Evolutionary conservation across 2,888 invertebrate species (phyloP).

Genomic region (Conus canariensis): DNA sequence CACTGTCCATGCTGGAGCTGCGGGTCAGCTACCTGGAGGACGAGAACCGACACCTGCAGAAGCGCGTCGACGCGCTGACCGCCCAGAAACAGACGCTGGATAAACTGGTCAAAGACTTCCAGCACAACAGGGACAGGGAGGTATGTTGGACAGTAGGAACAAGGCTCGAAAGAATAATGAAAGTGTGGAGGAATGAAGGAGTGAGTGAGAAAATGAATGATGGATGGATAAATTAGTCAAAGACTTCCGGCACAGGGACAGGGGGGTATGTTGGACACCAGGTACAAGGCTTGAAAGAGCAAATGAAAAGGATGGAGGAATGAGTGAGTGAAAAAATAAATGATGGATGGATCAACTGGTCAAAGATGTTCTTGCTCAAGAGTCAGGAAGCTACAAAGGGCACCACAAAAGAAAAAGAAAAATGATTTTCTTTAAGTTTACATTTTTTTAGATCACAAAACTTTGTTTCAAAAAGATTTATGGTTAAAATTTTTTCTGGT

Average conservation of each 20-base stretch:
- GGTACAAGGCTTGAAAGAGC: too few relatives aligned
- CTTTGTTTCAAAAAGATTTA: too few relatives aligned
- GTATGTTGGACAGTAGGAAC: constrained; percentile 48
- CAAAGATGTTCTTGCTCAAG: too few relatives aligned
- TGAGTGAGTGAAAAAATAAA: background rate
- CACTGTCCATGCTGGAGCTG: constrained; percentile 71
- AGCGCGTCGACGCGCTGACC: constrained; percentile 65
- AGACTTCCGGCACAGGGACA: constrained; percentile 59
- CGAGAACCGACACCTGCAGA: constrained; percentile 72
- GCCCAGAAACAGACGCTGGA: constrained; percentile 73
- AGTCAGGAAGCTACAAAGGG: too few relatives aligned
- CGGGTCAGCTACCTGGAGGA: constrained; percentile 73
- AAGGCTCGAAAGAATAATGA: background rate
- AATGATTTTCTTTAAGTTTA: too few relatives aligned
- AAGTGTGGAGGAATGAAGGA: background rate
- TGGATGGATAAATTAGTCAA: constrained; percentile 70
- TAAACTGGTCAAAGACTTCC: constrained; percentile 70
- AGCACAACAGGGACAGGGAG: constrained; percentile 68
- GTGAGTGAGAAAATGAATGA: background rate
- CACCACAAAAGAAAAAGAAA: too few relatives aligned
- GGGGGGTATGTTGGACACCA: background rate
- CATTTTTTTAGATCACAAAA: too few relatives aligned
- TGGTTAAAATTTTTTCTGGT: too few relatives aligned
- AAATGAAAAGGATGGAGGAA: background rate
- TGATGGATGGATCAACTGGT: too few relatives aligned